Evolutionary conservation across 2,113 vertebrate genomes (phyloP), one percentile per base, ranked within the genome.

Genomic region (Capricornis sumatraensis): DNA sequence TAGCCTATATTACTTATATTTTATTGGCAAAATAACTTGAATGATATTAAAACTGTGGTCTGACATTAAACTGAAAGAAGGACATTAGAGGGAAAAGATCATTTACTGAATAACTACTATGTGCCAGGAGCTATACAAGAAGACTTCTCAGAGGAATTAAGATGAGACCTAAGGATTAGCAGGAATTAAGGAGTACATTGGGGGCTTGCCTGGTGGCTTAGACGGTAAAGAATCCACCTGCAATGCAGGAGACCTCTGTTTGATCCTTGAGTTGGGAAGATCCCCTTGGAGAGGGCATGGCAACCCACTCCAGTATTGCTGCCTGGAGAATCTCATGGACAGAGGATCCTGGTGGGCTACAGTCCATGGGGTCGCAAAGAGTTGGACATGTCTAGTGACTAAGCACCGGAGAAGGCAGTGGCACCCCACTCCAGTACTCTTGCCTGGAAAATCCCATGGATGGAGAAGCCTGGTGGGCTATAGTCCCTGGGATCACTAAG

Each of bases 1-100:
- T 55, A 90, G 11, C 16, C 71, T 86, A 53, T 58, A 53, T 76
- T 23, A 47, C 87, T 95, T 91, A 50, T 62, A 47, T 95, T 91
- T 97, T 86, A 76, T 76, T 88, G 88, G 14, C 96, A 76, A 89
- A 89, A 96, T 95, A 89, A 85, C 76, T 95, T 76, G 40, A 95
- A n/a, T 57, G 94, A 83, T 95, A 89, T 92, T 76, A 47, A 89
- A 97, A 89, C 52, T 58, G 13, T 9, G 50, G 43, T 52, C 45
- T 74, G 33, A 64, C 25, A 33, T 81, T 76, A 88, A 81, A 64
- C 9, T 78, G 83, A 95, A 91, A 55, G 28, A 88, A 76, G 30
- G 30, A n/a, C 90, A 30, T 88, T 85, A 64, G 9, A n/a, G 79
- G 90, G 53, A 67, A 47, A 89, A 62, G 28, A 36, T 40, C 11